Percentiles rank a stretch among this genome's conserved stretches.
These are phyloP conservation scores for Leptinotarsa lineolata DNA, from an alignment of 1,140 invertebrate species.

Conservation along the genomic window DNA sequence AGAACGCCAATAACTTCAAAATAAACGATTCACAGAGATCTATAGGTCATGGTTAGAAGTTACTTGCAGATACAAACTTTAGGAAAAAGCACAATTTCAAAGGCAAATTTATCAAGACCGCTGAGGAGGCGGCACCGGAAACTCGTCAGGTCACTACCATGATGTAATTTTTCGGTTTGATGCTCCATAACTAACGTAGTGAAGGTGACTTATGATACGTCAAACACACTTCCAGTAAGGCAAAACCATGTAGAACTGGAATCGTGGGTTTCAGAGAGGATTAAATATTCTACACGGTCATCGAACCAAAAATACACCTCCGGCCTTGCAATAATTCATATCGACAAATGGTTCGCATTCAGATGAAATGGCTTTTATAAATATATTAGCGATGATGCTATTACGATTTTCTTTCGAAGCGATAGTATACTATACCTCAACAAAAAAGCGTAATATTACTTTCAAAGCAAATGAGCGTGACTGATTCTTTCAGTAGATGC, in stretches of 20 bases:
- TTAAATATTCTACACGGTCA: slow-evolving; percentile 3
- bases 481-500: neutral
- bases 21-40: too few species aligned
- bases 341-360: slow-evolving; percentile 2
- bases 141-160: neutral
- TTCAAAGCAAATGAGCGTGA: slow-evolving; percentile 2
- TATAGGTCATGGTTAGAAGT: too few species aligned
- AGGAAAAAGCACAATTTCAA: too few species aligned
- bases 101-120: too few species aligned
- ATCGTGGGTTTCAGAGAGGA: neutral
- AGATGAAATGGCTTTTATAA: slow-evolving; percentile 6
- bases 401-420: neutral
- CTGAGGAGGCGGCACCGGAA: neutral
- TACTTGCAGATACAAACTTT: too few species aligned
- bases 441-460: neutral
- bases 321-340: slow-evolving; percentile 1
- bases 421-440: neutral
- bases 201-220: neutral
- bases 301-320: slow-evolving; percentile 8
- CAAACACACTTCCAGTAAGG: neutral
- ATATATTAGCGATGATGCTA: slow-evolving; percentile 3
- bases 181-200: neutral
- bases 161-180: neutral
- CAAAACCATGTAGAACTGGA: neutral
- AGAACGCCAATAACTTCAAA: too few species aligned